Evolutionary conservation across 37 sponge, comb jelly and placozoan genomes (phyloP).

Genomic region (Aplysina aerophoba): DNA sequence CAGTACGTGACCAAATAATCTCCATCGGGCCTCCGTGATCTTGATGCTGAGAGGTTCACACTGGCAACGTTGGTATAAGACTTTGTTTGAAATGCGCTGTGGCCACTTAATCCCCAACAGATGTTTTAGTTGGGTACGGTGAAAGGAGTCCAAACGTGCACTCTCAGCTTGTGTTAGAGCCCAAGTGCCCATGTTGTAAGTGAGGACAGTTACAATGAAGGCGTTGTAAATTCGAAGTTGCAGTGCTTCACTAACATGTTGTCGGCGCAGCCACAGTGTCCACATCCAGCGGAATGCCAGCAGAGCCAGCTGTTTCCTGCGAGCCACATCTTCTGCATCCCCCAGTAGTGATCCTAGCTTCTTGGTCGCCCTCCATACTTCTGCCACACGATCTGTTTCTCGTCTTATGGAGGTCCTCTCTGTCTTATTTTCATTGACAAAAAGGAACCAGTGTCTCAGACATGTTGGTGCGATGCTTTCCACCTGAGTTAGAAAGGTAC

Average conservation of each 20-base stretch:
- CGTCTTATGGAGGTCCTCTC: slow-evolving; percentile 24
- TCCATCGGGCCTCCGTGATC: slow-evolving; percentile 26
- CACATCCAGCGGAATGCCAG: slow-evolving; percentile 28
- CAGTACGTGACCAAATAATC: slow-evolving; percentile 32
- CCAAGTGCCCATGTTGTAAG: slow-evolving; percentile 37
- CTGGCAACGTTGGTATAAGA: slow-evolving; percentile 33
- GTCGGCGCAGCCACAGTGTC: slow-evolving; percentile 17
- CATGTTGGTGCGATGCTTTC: slow-evolving; percentile 12
- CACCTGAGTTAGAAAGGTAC: slow-evolving; percentile 20
- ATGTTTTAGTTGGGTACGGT: slow-evolving; percentile 14
- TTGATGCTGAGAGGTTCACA: slow-evolving; percentile 32
- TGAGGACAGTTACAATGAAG: slow-evolving; percentile 28
- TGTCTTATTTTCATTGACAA: slow-evolving; percentile 35
- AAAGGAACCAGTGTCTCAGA: slow-evolving; percentile 17
- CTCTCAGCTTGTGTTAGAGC: slow-evolving; percentile 25
- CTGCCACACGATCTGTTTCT: slow-evolving; percentile 29
- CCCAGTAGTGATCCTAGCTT: slow-evolving; percentile 32
- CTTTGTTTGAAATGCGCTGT: slow-evolving; percentile 15
- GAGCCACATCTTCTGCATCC: slow-evolving; percentile 30
- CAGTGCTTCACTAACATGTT: slow-evolving; percentile 26
- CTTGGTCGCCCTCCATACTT: slow-evolving; percentile 38
- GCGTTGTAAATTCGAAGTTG: slow-evolving; percentile 31
- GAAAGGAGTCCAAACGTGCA: slow-evolving; percentile 34
- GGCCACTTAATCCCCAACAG: slow-evolving; percentile 34
- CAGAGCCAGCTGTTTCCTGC: slow-evolving; percentile 30